Percentiles rank a stretch among this genome's conserved stretches.
phyloP scores from a whole-genome alignment of 2,797 vertebrate genomes.

The Anguilla pacifica region DNA sequence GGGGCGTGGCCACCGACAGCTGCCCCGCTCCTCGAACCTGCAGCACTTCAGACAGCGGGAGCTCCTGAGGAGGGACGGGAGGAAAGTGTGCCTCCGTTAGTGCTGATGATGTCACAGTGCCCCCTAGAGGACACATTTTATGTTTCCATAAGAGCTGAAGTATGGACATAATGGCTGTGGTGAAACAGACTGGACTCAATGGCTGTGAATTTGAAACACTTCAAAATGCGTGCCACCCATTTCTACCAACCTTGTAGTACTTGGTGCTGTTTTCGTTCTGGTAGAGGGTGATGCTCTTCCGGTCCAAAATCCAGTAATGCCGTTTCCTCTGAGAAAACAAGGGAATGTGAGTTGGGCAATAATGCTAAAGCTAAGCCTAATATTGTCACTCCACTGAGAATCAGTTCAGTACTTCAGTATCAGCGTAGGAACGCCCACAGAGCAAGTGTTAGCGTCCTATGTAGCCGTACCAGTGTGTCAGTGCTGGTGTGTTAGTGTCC shows the following conservation, averaged over 20 bases:
- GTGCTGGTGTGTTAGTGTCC: neutral
- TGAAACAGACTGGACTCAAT: neutral
- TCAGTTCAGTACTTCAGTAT: slow-evolving; percentile 16
- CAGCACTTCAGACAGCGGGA: slow-evolving; percentile 72
- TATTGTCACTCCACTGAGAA: no score
- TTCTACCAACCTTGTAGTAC: slow-evolving; percentile 71
- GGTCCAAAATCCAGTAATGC: slow-evolving; percentile 77
- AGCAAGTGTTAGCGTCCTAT: neutral
- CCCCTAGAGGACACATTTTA: neutral
- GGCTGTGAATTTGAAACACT: neutral
- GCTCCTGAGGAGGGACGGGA: slow-evolving; percentile 60
- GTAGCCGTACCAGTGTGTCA: neutral
- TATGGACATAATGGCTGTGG: neutral
- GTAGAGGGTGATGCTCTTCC: slow-evolving; percentile 72
- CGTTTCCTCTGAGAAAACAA: slow-evolving; percentile 69
- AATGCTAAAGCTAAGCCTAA: neutral
- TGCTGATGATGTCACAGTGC: neutral
- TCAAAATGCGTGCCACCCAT: neutral
- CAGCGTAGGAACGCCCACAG: neutral
- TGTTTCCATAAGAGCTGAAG: neutral
- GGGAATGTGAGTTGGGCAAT: neutral
- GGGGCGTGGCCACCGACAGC: slow-evolving; percentile 41
- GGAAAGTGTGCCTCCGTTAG: neutral
- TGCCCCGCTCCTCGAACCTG: slow-evolving; percentile 62
- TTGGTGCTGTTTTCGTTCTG: slow-evolving; percentile 73